A percentile compares a stretch with the other conserved stretches of the same genome.
phyloP scores from a whole-genome alignment of 2,888 invertebrate genomes.

The Sesamia inferens region DNA sequence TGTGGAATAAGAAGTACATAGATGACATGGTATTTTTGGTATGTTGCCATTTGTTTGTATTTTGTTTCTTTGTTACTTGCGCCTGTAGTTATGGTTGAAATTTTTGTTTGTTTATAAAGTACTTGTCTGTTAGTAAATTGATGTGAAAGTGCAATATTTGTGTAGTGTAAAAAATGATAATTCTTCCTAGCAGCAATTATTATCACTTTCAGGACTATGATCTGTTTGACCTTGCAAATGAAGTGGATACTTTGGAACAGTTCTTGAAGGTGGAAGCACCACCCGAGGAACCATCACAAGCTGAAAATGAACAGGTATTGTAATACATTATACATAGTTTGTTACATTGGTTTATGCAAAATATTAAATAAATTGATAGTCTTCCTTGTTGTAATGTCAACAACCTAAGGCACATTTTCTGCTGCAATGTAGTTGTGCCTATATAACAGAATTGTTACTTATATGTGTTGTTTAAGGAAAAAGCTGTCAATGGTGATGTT shows the following conservation, averaged over 20 bases:
- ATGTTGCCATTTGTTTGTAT: slow-evolving; percentile 64
- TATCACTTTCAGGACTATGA: slow-evolving; percentile 94
- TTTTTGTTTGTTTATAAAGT: slow-evolving; percentile 38
- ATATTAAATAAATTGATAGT: neutral
- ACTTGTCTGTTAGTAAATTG: slow-evolving; percentile 25
- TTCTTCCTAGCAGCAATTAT: slow-evolving; percentile 26
- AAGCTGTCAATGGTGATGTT: slow-evolving; percentile 81
- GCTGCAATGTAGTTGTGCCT: neutral
- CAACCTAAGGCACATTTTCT: neutral
- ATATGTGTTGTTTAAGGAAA: slow-evolving; percentile 69
- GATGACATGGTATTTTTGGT: slow-evolving; percentile 61
- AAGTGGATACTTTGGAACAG: slow-evolving; percentile 96
- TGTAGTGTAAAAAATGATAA: slow-evolving; percentile 17
- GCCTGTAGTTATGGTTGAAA: slow-evolving; percentile 28
- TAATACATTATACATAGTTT: neutral
- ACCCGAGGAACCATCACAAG: slow-evolving; percentile 78
- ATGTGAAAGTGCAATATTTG: slow-evolving; percentile 7
- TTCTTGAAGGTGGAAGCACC: slow-evolving; percentile 94
- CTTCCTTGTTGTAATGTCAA: slow-evolving; percentile 13
- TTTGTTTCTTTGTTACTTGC: slow-evolving; percentile 52
- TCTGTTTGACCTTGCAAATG: slow-evolving; percentile 97
- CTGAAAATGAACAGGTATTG: slow-evolving; percentile 74
- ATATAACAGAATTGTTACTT: neutral
- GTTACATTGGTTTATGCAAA: neutral
- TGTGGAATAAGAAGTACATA: slow-evolving; percentile 21